Evolutionary conservation across 2,797 vertebrate species (phyloP).

Genomic region (Linurgus olivaceus): DNA sequence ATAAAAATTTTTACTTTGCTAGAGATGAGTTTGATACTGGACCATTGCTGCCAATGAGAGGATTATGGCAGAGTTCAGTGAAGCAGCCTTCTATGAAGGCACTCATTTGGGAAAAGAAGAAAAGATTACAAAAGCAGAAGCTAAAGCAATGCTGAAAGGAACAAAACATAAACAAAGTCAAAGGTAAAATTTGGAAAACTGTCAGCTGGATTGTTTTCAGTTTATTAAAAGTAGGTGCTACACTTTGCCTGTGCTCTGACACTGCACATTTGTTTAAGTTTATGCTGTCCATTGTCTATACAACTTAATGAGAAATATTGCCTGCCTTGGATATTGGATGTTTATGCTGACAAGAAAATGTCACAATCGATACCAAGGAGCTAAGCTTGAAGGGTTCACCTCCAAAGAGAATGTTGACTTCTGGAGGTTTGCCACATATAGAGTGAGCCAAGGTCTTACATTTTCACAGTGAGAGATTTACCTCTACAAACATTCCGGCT

Average conservation of each 20-base stretch:
- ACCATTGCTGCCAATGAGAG: not conserved
- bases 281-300: not conserved
- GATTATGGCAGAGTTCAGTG: not conserved
- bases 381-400: conserved; percentile 20
- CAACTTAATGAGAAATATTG: conserved; percentile 49
- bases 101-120: not conserved
- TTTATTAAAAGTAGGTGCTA: conserved; percentile 3
- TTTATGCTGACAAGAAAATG: conserved; percentile 42
- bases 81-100: not conserved
- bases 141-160: not conserved
- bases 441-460: not conserved
- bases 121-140: not conserved
- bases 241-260: not conserved
- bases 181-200: not conserved
- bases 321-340: conserved; percentile 11
- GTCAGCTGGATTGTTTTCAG: not conserved
- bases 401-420: conserved; percentile 30
- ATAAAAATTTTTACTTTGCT: not conserved
- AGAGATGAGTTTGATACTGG: not conserved
- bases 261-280: conserved; percentile 28
- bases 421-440: conserved; percentile 7
- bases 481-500: not conserved
- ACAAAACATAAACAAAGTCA: not conserved
- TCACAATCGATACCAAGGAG: conserved; percentile 37
- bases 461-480: not conserved